These are phyloP conservation scores for Sphaeridia pumilis DNA, from an alignment of 2,888 invertebrate genomes.

Conservation along the genomic window DNA sequence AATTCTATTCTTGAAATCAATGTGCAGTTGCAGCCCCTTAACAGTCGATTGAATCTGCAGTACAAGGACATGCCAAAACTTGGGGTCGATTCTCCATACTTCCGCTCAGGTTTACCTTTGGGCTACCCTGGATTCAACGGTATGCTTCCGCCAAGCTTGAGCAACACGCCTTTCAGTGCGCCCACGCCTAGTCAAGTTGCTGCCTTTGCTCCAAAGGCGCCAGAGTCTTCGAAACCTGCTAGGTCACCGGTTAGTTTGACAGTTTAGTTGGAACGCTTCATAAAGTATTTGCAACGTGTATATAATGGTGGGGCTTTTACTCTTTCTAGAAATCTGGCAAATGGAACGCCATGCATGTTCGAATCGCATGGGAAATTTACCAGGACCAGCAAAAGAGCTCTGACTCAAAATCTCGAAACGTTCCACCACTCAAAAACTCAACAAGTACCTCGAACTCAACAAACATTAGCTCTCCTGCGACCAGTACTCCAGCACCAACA, in stretches of 20 bases:
- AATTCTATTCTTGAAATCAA: too few relatives aligned
- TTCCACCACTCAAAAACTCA: too few relatives aligned
- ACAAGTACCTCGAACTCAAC: too few relatives aligned
- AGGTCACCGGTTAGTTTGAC: too few relatives aligned
- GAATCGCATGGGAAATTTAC: conserved; percentile 97
- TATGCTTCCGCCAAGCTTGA: conserved; percentile 60
- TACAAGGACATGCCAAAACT: conserved; percentile 82
- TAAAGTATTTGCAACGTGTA: too few relatives aligned
- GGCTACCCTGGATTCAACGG: conserved; percentile 68
- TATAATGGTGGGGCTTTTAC: too few relatives aligned
- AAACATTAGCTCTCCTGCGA: too few relatives aligned
- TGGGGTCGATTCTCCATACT: conserved; percentile 66
- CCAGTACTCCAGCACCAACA: too few relatives aligned
- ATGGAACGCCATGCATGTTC: conserved; percentile 98
- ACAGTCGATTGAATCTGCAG: too few relatives aligned
- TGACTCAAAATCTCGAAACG: conserved; percentile 43
- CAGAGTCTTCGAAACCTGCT: too few relatives aligned
- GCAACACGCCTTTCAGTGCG: conserved; percentile 76
- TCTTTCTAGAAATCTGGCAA: conserved; percentile 90
- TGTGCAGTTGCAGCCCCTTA: too few relatives aligned
- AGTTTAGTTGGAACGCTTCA: too few relatives aligned
- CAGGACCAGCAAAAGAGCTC: conserved; percentile 72
- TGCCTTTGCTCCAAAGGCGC: conserved; percentile 82
- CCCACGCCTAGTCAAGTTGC: conserved; percentile 77
- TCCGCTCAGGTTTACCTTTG: conserved; percentile 55